Conservation (phyloP, 2,113 vertebrate species). For the Philantomba maxwellii region DNA sequence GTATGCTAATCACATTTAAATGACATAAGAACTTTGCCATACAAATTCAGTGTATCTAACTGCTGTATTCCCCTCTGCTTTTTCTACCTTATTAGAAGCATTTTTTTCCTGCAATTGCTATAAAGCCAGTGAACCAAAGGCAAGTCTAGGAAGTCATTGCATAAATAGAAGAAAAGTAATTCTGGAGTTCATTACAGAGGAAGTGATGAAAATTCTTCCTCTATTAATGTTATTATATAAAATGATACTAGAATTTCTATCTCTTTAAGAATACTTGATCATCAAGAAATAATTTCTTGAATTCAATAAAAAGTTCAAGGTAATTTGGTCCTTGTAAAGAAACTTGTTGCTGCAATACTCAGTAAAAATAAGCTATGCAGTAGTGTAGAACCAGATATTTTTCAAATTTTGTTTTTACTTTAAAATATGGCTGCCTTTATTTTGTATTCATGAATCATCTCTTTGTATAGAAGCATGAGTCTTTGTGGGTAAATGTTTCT, state of each 20-base stretch:
- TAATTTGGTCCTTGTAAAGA: slow-evolving; percentile 14
- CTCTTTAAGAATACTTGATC: slow-evolving; percentile 12
- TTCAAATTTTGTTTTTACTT: slow-evolving; percentile 20
- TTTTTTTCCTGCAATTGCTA: slow-evolving; percentile 11
- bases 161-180: slow-evolving; percentile 49
- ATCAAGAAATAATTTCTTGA: slow-evolving; percentile 44
- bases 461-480: slow-evolving; percentile 29
- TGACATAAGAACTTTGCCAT: not conserved
- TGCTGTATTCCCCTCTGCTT: not conserved
- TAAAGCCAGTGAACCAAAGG: slow-evolving; percentile 37
- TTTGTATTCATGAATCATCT: slow-evolving; percentile 34
- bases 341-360: slow-evolving; percentile 39
- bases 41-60: not conserved
- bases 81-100: not conserved
- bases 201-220: slow-evolving; percentile 24
- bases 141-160: slow-evolving; percentile 61
- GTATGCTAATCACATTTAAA: slow-evolving; percentile 30
- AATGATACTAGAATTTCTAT: not conserved
- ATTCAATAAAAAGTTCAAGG: slow-evolving; percentile 22
- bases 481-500: slow-evolving; percentile 24
- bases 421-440: slow-evolving; percentile 23
- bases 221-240: slow-evolving; percentile 28
- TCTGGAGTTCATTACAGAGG: slow-evolving; percentile 43
- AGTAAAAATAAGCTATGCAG: not conserved
- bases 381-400: not conserved